A percentile compares a stretch with the other conserved stretches of the same genome.
Evolutionary conservation across 1,140 invertebrate species (phyloP).

Genomic region (Scaptomyza montana): DNA sequence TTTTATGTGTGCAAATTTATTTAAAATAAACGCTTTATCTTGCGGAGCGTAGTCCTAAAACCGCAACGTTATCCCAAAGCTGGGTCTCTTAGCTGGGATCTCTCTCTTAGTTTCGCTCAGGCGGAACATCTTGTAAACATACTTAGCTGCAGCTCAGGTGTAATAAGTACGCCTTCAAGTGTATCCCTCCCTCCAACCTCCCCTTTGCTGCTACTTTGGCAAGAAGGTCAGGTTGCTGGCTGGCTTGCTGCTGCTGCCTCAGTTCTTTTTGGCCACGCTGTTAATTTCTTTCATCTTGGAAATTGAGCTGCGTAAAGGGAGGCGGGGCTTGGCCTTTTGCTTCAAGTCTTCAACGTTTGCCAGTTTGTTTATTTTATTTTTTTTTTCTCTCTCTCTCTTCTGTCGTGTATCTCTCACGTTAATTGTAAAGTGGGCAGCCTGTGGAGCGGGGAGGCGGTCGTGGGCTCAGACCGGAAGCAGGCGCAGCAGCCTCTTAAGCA

Average conservation of each 20-base stretch:
- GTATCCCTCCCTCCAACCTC: conserved; percentile 31
- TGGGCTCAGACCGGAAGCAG: background rate
- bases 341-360: conserved; percentile 25
- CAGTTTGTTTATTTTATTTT: conserved; percentile 16
- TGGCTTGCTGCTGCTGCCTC: background rate
- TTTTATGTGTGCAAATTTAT: conserved; percentile 65
- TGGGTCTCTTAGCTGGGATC: background rate
- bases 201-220: background rate
- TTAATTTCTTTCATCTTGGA: conserved; percentile 78
- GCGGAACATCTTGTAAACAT: conserved; percentile 78
- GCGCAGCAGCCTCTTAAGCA: conserved; percentile 43
- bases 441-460: background rate
- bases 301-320: background rate
- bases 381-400: too few relatives aligned
- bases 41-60: background rate
- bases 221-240: conserved; percentile 33
- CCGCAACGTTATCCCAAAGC: conserved; percentile 15
- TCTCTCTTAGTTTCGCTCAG: conserved; percentile 44
- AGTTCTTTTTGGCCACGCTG: conserved; percentile 61
- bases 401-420: conserved; percentile 68
- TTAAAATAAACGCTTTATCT: conserved; percentile 62
- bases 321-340: conserved; percentile 23
- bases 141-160: conserved; percentile 81
- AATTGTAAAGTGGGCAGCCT: conserved; percentile 53
- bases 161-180: conserved; percentile 78